Evolutionary conservation across 2,888 invertebrate species (phyloP).

Genomic region (Morpho helenor): DNA sequence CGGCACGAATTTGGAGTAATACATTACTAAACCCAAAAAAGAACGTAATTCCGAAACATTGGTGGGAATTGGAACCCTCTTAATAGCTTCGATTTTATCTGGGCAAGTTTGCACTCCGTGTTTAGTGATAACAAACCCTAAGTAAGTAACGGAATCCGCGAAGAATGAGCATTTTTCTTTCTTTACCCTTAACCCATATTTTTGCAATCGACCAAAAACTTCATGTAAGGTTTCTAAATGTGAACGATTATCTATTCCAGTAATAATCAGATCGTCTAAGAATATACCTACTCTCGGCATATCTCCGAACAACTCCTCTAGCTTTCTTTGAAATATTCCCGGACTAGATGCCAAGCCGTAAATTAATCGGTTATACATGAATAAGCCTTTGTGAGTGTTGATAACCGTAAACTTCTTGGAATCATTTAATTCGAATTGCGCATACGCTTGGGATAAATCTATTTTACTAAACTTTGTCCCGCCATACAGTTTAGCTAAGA

Average conservation of each 20-base stretch:
- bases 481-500: background rate
- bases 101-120: slow-evolving; percentile 21
- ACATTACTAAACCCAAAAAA: slow-evolving; percentile 13
- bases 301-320: slow-evolving; percentile 19
- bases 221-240: slow-evolving; percentile 16
- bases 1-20: slow-evolving; percentile 5
- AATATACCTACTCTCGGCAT: slow-evolving; percentile 18
- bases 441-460: no score
- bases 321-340: slow-evolving; percentile 25
- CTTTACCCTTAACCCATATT: slow-evolving; percentile 23
- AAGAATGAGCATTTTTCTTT: slow-evolving; percentile 30
- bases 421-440: slow-evolving; percentile 23
- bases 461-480: no score
- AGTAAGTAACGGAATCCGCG: slow-evolving; percentile 26
- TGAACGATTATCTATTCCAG: slow-evolving; percentile 6
- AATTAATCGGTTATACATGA: slow-evolving; percentile 26
- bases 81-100: slow-evolving; percentile 21
- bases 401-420: slow-evolving; percentile 28
- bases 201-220: slow-evolving; percentile 18
- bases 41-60: slow-evolving; percentile 21
- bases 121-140: slow-evolving; percentile 26
- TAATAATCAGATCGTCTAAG: slow-evolving; percentile 24
- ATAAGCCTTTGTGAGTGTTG: slow-evolving; percentile 29
- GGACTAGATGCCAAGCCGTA: slow-evolving; percentile 27
- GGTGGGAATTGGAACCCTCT: slow-evolving; percentile 17